Evolutionary conservation across 2,797 vertebrate species (phyloP).

Genomic region (Melanotaenia maccullochi): DNA sequence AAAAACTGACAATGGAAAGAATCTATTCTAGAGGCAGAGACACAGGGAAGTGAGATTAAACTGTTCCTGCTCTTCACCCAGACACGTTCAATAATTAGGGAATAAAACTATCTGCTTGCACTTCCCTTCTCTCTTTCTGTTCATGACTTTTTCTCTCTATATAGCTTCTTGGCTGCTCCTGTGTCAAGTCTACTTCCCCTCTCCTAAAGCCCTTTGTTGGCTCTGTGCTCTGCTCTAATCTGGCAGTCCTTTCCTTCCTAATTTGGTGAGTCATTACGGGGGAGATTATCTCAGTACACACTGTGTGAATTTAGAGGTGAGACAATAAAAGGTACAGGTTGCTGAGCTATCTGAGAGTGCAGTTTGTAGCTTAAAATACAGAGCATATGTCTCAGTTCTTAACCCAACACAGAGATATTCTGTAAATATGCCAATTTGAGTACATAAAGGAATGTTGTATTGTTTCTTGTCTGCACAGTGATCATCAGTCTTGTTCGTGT

Average conservation of each 20-base stretch:
- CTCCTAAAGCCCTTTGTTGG: slow-evolving; percentile 70
- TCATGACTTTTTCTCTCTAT: slow-evolving; percentile 55
- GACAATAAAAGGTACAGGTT: slow-evolving; percentile 32
- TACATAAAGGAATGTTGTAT: not conserved
- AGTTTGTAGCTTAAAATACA: slow-evolving; percentile 14
- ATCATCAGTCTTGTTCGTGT: slow-evolving; percentile 15
- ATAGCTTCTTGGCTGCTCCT: slow-evolving; percentile 46
- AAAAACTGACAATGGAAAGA: slow-evolving; percentile 58
- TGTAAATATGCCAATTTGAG: slow-evolving; percentile 14
- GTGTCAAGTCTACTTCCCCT: slow-evolving; percentile 59
- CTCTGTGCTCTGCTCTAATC: slow-evolving; percentile 68
- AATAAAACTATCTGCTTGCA: slow-evolving; percentile 69
- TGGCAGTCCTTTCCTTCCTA: slow-evolving; percentile 62
- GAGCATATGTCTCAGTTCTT: slow-evolving; percentile 15
- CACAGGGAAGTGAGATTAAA: slow-evolving; percentile 67
- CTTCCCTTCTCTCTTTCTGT: slow-evolving; percentile 54
- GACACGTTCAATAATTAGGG: slow-evolving; percentile 78
- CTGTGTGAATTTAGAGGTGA: slow-evolving; percentile 48
- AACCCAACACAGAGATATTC: slow-evolving; percentile 11
- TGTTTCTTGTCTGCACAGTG: not conserved
- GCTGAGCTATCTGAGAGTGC: slow-evolving; percentile 32
- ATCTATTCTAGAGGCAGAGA: slow-evolving; percentile 46
- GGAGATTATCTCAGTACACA: slow-evolving; percentile 69
- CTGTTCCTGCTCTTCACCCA: slow-evolving; percentile 63
- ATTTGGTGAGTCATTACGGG: slow-evolving; percentile 76